phyloP scores from a whole-genome alignment of 2,888 invertebrate species.

The Drosophila limbata region DNA sequence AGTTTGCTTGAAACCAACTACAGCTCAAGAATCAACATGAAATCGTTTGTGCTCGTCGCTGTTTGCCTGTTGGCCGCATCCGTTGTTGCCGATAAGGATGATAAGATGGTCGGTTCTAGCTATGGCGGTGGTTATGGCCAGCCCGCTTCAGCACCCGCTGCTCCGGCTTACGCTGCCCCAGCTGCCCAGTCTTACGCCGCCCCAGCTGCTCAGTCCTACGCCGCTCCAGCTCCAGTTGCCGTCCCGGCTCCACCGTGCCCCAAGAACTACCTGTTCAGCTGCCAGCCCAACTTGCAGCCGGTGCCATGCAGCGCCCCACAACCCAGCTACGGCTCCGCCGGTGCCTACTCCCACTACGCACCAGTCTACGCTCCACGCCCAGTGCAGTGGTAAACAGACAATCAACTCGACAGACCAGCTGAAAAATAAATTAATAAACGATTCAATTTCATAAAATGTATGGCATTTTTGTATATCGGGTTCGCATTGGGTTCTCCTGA shows the following conservation, averaged over 20 bases:
- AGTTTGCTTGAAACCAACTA: conserved; percentile 57
- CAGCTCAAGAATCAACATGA: conserved; percentile 55
- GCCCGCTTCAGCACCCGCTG: conserved; percentile 50
- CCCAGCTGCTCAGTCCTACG: conserved; percentile 49
- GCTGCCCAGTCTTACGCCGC: conserved; percentile 44
- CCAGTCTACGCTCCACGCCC: conserved; percentile 71
- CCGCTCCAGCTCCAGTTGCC: conserved; percentile 58
- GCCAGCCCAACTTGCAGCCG: conserved; percentile 78
- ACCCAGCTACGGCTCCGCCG: conserved; percentile 73
- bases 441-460: conserved; percentile 21
- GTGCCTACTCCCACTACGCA: conserved; percentile 80
- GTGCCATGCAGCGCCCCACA: conserved; percentile 78
- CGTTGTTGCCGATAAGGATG: conserved; percentile 58
- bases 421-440: conserved; percentile 4
- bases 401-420: not conserved
- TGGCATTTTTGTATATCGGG: not conserved
- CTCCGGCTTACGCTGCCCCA: conserved; percentile 50
- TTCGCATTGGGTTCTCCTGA: not conserved
- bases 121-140: conserved; percentile 67
- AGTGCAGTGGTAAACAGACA: conserved; percentile 40
- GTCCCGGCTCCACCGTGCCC: conserved; percentile 78
- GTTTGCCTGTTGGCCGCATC: conserved; percentile 57
- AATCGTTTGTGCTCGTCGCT: conserved; percentile 57
- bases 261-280: conserved; percentile 81
- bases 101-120: conserved; percentile 68